Evolutionary conservation across 2,113 vertebrate species (phyloP), one percentile per base, ranked within the genome.

Genomic region (Pardalotus punctatus): DNA sequence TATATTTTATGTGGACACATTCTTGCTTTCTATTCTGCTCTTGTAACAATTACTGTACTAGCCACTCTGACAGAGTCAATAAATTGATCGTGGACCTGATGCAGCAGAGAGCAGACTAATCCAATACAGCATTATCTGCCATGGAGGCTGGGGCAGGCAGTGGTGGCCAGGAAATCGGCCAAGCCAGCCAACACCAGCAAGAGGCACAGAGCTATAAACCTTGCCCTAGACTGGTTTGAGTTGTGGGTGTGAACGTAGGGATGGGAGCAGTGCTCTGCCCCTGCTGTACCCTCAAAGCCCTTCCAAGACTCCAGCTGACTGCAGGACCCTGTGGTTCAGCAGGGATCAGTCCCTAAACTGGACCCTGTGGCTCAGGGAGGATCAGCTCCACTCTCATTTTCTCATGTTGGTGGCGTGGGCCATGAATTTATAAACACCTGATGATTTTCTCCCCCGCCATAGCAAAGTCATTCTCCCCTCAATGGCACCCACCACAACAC

Each of bases 61-160:
- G 97, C 96, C 96, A 91, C 96, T 97, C 97, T 98, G 98, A 98
- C 98, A 97, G 97, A 98, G 98, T 99, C 99, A 98, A 99, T 99
- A 98, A 98, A 99, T 99, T 93, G 98, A 99, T 98, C 90, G 83
- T 90, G 91, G 97, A 95, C 97, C 98, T 98, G 98, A 98, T 94
- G 97, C 97, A 94, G 98, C 96, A 97, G 97, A 11, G 76, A 95
- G 97, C 96, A 96, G 97, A 96, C 97, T 97, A 97, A 98, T 97
- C 96, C 97, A 97, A 98, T 98, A 96, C 69, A 91, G 96, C 95
- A 95, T 98, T 97, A 98, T 98, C 97, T 97, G 93, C 89, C 48
- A 27, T 14, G 85, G 91, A 94, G 96, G 94, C 10, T 81, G 90
- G 91, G 89, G 83, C 2, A 31, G 93, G 83, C 31, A 8, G 48